phyloP scores from a whole-genome alignment of 2,113 vertebrate species.

The Thalassarche chlororhynchos region DNA sequence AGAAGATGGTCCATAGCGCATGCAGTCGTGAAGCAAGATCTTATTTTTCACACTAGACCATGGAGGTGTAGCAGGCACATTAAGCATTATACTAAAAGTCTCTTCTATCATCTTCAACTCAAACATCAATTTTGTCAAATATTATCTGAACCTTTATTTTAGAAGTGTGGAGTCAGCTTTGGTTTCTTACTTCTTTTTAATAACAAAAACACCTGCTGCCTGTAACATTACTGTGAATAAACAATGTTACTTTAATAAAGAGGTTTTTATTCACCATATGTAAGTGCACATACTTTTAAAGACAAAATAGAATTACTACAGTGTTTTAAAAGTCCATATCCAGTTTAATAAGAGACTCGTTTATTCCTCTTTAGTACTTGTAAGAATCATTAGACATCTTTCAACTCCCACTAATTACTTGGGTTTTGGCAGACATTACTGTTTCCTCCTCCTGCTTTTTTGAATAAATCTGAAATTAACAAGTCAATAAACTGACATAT shows the following conservation, averaged over 20 bases:
- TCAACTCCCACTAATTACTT: constrained; percentile 58
- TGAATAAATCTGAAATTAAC: constrained; percentile 53
- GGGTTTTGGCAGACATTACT: constrained; percentile 42
- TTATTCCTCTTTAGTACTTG: constrained; percentile 45
- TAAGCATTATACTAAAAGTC: neutral
- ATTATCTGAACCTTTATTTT: neutral
- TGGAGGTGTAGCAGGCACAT: neutral
- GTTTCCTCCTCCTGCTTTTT: constrained; percentile 33
- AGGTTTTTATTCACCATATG: constrained; percentile 10
- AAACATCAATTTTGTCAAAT: neutral
- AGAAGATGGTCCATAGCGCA: neutral
- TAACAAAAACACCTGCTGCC: neutral
- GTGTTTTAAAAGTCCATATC: constrained; percentile 13
- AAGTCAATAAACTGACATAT: constrained; percentile 55
- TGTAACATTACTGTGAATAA: neutral
- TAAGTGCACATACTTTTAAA: constrained; percentile 24
- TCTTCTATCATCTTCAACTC: neutral
- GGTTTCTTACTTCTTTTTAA: neutral
- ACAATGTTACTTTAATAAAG: neutral
- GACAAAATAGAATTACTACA: constrained; percentile 6
- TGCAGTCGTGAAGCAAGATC: neutral
- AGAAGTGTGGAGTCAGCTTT: neutral
- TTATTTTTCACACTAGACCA: neutral
- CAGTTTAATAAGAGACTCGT: constrained; percentile 1
- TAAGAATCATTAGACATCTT: constrained; percentile 49